Percentiles rank a stretch among this genome's conserved stretches.
Evolutionary conservation across 35 echinoderm and acorn worm species (phyloP).

Genomic region (Ophioderma brevispina): DNA sequence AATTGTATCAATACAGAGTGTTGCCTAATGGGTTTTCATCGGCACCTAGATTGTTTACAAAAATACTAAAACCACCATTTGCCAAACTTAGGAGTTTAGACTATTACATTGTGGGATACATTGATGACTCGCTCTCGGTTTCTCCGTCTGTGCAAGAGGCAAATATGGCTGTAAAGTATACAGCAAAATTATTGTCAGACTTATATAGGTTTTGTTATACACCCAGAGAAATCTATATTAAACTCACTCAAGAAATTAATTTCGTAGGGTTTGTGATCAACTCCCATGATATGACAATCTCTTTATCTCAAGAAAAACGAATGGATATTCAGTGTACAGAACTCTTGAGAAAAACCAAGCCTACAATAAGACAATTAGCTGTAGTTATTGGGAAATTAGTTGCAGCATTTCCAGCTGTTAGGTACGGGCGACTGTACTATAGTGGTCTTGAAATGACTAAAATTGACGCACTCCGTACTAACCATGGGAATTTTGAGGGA

Average conservation of each 20-base stretch:
- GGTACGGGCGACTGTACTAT: slow-evolving; percentile 77
- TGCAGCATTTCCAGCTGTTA: too few species aligned
- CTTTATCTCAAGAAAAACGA: slow-evolving; percentile 40
- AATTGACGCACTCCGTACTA: slow-evolving; percentile 35
- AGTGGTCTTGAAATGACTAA: slow-evolving; percentile 56
- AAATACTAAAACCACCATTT: slow-evolving; percentile 55
- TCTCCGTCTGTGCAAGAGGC: too few species aligned
- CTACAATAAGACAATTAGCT: too few species aligned
- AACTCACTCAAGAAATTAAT: slow-evolving; percentile 24
- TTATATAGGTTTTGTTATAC: slow-evolving; percentile 66
- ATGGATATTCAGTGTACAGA: slow-evolving; percentile 43
- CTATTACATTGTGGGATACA: too few species aligned
- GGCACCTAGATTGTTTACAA: slow-evolving; percentile 66
- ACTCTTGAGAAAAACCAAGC: too few species aligned
- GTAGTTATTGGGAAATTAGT: too few species aligned
- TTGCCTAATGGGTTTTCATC: slow-evolving; percentile 49
- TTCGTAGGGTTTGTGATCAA: slow-evolving; percentile 67
- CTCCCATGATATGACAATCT: slow-evolving; percentile 37
- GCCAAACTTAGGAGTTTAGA: slow-evolving; percentile 35
- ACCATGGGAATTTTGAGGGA: slow-evolving; percentile 70
- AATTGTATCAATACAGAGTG: too few species aligned
- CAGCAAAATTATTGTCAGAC: slow-evolving; percentile 21
- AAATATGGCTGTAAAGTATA: too few species aligned
- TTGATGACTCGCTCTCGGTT: too few species aligned
- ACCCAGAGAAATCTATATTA: slow-evolving; percentile 60